A percentile compares a stretch with the other conserved stretches of the same genome.
These are phyloP conservation scores for Gortyna flavago DNA, from an alignment of 2,888 invertebrate genomes.

Conservation along the genomic window DNA sequence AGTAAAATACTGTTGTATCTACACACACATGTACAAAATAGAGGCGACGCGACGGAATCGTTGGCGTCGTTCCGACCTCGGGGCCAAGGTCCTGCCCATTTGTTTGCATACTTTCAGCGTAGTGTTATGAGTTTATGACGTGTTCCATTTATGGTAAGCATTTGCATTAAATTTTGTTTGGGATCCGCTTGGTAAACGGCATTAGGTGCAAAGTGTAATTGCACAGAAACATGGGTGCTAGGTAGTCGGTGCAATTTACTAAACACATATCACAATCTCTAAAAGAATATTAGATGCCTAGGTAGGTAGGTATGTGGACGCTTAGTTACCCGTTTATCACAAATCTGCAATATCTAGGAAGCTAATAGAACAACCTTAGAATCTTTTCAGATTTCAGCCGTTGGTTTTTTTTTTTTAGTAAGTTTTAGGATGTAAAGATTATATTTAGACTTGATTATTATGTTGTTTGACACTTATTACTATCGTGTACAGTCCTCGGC, in stretches of 20 bases:
- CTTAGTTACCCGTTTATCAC: not conserved
- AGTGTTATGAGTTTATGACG: conserved; percentile 43
- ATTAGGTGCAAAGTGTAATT: not conserved
- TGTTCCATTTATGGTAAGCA: conserved; percentile 13
- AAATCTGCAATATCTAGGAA: not conserved
- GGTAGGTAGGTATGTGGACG: not conserved
- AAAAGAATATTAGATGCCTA: not conserved
- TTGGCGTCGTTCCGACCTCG: conserved; percentile 44
- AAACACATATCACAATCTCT: not conserved
- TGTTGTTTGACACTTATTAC: conserved; percentile 2
- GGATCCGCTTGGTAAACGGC: not conserved
- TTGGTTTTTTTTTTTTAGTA: not conserved
- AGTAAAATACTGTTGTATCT: conserved; percentile 2
- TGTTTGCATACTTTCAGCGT: conserved; percentile 50
- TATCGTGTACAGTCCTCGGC: not conserved
- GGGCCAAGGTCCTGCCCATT: conserved; percentile 40
- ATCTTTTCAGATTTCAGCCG: not conserved
- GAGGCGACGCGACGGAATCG: conserved; percentile 27
- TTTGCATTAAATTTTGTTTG: conserved; percentile 22
- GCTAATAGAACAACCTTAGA: not conserved
- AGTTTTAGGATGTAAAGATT: not conserved
- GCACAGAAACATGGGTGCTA: not conserved
- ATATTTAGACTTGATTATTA: not conserved
- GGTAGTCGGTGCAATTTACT: not conserved
- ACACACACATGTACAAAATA: conserved; percentile 23